Base-by-base conservation (phyloP, 2,797 vertebrate genomes). In the Sciaenops ocellatus region DNA sequence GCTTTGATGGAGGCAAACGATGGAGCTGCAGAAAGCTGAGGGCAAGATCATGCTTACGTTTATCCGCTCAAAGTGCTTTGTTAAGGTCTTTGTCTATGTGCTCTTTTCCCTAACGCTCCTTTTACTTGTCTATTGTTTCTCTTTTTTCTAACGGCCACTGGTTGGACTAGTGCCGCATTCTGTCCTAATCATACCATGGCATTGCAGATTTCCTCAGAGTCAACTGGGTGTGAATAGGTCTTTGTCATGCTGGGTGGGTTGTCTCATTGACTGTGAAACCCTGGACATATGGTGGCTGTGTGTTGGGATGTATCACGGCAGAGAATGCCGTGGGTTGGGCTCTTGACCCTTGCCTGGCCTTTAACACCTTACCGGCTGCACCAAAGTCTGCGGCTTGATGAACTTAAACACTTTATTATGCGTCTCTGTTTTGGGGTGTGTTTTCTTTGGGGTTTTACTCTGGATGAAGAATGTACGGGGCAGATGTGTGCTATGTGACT, bases 361-460 rank as follows among this genome's bases (percentile, higher is more conserved):
- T 91, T 91, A 88, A 89, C 94, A 91, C 92, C 85, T 93, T 80
- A 82, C 77, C 52, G 84, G 85, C 84, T 85, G 89, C 80, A 87
- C 63, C 67, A 10, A 79, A 81, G 87, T 92, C 89, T 91, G 84
- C 16, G 66, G 87, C 69, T 77, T 92, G 90, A 95, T 95, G 82
- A 94, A 94, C 90, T 95, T 95, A 95, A 96, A 94, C 94, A 95
- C 92, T 91, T 94, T 79, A 94, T 93, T 93, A 89, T 92, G 78
- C 13, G 7, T 70, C 34, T 78, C 63, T 86, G 72, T 83, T 80
- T 63, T 52, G 73, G 77, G 83, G 75, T 79, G 89, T 79, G 81
- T 69, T 80, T 79, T 82, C 69, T 84, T 85, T 42, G n/a, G 38
- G 65, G 61, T 69, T 80, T 82, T 60, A 73, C n/a, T 69, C 48